Conservation (phyloP, 2,888 invertebrate species). For the Drosophila algonquin region DNA sequence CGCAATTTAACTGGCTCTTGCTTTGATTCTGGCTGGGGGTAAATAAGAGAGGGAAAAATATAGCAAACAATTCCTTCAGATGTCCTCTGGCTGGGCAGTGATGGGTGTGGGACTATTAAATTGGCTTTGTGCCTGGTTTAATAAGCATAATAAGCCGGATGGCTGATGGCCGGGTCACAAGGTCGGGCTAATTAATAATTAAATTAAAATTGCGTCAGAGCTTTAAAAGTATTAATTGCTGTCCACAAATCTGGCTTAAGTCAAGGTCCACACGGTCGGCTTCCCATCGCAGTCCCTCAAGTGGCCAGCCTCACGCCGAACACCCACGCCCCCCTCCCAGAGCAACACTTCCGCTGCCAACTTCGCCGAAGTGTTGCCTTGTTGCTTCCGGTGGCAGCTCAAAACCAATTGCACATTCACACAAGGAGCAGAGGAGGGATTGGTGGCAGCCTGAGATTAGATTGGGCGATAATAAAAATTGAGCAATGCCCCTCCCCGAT, state of each 20-base stretch:
- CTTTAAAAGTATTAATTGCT: slow-evolving; percentile 73
- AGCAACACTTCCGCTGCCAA: slow-evolving; percentile 56
- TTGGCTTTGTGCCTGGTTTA: slow-evolving; percentile 65
- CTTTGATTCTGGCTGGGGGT: slow-evolving; percentile 12
- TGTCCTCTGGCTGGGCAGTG: background rate
- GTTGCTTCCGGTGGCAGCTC: slow-evolving; percentile 63
- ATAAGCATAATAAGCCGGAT: slow-evolving; percentile 65
- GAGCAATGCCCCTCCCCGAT: slow-evolving; percentile 30
- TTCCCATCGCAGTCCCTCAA: slow-evolving; percentile 21
- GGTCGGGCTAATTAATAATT: slow-evolving; percentile 69
- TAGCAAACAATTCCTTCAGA: slow-evolving; percentile 39
- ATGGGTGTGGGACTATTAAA: slow-evolving; percentile 53
- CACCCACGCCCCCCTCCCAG: slow-evolving; percentile 41
- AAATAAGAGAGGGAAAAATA: slow-evolving; percentile 54
- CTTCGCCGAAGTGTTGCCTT: slow-evolving; percentile 58
- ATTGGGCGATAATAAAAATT: slow-evolving; percentile 64
- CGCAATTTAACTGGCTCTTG: slow-evolving; percentile 57
- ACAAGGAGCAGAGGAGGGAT: slow-evolving; percentile 10
- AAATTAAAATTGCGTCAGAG: slow-evolving; percentile 65
- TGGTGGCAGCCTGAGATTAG: slow-evolving; percentile 56
- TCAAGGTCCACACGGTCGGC: slow-evolving; percentile 7
- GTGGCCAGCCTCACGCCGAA: slow-evolving; percentile 7
- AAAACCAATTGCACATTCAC: slow-evolving; percentile 58
- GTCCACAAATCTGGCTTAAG: slow-evolving; percentile 57
- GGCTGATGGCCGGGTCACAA: slow-evolving; percentile 9